Conservation (phyloP, 1,140 invertebrate species). For the Scylla paramamosain region DNA sequence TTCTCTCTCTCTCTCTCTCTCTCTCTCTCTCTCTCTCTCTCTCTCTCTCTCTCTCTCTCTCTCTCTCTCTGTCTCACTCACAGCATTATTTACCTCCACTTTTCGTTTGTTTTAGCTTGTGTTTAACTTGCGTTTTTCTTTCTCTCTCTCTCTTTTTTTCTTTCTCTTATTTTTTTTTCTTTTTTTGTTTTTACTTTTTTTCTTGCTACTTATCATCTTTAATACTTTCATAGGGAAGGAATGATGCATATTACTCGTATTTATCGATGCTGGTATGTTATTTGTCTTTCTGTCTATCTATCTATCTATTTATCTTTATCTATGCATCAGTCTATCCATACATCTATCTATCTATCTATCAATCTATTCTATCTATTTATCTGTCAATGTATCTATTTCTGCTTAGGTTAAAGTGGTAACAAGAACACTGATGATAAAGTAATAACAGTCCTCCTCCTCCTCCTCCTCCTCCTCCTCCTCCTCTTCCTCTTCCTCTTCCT, state of each 20-base stretch:
- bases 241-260: too few relatives aligned
- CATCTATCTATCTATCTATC: neutral
- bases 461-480: neutral
- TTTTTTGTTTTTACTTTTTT: neutral
- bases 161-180: too few relatives aligned
- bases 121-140: neutral
- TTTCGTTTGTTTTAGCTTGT: neutral
- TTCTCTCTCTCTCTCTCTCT: slow-evolving; percentile 35
- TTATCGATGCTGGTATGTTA: too few relatives aligned
- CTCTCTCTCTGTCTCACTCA: neutral
- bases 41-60: slow-evolving; percentile 36
- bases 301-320: too few relatives aligned
- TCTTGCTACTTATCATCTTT: neutral
- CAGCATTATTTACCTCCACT: too few relatives aligned
- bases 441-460: neutral
- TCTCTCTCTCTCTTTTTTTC: neutral
- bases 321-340: too few relatives aligned
- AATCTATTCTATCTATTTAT: neutral
- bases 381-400: neutral
- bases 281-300: too few relatives aligned
- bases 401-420: neutral
- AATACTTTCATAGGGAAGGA: too few relatives aligned
- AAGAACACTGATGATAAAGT: too few relatives aligned
- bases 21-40: slow-evolving; percentile 41
- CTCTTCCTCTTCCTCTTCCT: neutral